A percentile compares a stretch with the other conserved stretches of the same genome.
Conservation (phyloP, 2,113 vertebrate genomes). For the Acrocephalus arundinaceus region DNA sequence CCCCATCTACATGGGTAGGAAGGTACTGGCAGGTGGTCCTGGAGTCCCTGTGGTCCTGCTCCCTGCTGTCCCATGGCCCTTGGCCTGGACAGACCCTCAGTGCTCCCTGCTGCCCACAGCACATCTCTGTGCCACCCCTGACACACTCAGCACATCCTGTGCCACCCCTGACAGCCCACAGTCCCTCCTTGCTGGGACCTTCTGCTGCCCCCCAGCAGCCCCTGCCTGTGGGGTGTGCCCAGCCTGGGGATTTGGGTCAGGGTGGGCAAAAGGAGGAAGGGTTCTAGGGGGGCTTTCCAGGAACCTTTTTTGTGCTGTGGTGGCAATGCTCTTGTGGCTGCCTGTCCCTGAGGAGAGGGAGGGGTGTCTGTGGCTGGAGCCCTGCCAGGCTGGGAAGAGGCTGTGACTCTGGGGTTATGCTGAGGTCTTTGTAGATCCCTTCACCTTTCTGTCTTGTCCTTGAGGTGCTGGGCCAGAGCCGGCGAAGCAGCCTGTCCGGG, state of each 20-base stretch:
- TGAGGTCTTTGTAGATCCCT: not conserved
- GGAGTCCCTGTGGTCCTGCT: not conserved
- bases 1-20: constrained; percentile 88
- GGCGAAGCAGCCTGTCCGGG: constrained; percentile 86
- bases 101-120: not conserved
- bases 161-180: not conserved
- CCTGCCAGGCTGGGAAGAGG: not conserved
- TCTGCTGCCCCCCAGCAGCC: not conserved
- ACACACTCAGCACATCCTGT: too few species aligned
- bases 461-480: constrained; percentile 83
- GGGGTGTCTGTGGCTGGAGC: not conserved
- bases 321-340: not conserved
- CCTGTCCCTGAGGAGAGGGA: not conserved
- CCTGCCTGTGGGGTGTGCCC: rapidly evolving
- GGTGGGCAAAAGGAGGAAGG: not conserved
- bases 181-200: not conserved
- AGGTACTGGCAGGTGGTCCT: constrained; percentile 64
- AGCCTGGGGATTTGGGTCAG: not conserved
- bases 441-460: not conserved
- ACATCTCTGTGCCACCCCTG: not conserved
- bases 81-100: rapidly evolving
- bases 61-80: not conserved
- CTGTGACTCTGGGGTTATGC: not conserved
- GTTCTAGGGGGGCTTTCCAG: not conserved
- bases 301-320: not conserved